phyloP scores from a whole-genome alignment of 2,888 invertebrate species.

The Lepidocyrtinus sp. region DNA sequence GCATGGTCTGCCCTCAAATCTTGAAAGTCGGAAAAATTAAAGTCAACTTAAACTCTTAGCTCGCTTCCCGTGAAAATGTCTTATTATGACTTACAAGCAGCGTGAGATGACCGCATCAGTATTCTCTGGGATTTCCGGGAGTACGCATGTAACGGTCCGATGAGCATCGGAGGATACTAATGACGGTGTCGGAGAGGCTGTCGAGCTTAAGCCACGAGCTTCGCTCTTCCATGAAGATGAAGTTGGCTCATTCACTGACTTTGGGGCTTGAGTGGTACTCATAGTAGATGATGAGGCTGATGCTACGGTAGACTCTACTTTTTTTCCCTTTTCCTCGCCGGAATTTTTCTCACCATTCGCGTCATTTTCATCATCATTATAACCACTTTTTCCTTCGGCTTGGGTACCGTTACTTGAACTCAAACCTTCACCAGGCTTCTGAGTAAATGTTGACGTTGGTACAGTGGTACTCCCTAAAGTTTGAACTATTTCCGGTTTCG shows the following conservation, averaged over 20 bases:
- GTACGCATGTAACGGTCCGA: slow-evolving; percentile 56
- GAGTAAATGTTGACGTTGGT: too few relatives aligned
- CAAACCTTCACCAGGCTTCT: neutral
- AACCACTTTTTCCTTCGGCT: slow-evolving; percentile 16
- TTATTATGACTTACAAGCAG: slow-evolving; percentile 56
- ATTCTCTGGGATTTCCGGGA: slow-evolving; percentile 68
- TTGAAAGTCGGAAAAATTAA: too few relatives aligned
- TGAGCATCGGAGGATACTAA: slow-evolving; percentile 9
- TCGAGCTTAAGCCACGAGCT: neutral
- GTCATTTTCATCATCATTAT: neutral
- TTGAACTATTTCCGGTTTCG: neutral
- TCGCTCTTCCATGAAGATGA: neutral
- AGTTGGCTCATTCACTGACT: slow-evolving; percentile 14
- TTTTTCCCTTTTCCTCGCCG: slow-evolving; percentile 20
- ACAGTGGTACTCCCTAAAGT: too few relatives aligned
- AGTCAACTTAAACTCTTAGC: neutral
- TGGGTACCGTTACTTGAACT: neutral
- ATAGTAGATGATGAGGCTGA: slow-evolving; percentile 19
- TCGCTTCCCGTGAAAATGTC: neutral
- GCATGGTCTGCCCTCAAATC: slow-evolving; percentile 32
- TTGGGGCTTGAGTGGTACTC: slow-evolving; percentile 16
- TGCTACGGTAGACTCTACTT: neutral
- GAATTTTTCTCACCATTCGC: slow-evolving; percentile 26
- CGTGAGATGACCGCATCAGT: slow-evolving; percentile 64
- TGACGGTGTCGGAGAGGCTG: neutral